Evolutionary conservation across 2,888 invertebrate species (phyloP).

Genomic region (Drosophila neutralis): DNA sequence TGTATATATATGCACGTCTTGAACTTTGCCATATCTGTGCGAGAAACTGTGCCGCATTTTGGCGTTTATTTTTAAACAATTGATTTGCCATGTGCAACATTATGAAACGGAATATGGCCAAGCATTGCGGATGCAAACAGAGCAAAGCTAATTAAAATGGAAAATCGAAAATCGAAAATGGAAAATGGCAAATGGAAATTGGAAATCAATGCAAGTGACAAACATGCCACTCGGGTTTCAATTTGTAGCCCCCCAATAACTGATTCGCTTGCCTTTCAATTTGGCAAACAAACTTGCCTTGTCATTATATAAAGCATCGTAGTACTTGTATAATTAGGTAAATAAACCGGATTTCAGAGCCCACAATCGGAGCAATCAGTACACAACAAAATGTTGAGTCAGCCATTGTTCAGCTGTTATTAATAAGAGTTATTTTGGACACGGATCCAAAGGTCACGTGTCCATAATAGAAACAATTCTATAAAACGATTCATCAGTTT

Average conservation of each 20-base stretch:
- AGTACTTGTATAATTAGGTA: neutral
- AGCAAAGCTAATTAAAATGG: constrained; percentile 36
- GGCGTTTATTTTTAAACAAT: constrained; percentile 31
- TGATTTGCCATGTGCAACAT: constrained; percentile 23
- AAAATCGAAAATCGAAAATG: neutral
- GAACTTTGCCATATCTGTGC: constrained; percentile 31
- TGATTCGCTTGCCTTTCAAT: constrained; percentile 13
- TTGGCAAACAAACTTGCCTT: neutral
- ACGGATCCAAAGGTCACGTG: constrained; percentile 37
- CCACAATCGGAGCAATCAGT: constrained; percentile 46
- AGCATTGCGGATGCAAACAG: constrained; percentile 13
- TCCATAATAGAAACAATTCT: constrained; percentile 6
- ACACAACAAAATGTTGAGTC: constrained; percentile 7
- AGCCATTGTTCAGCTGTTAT: constrained; percentile 38
- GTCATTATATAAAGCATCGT: neutral
- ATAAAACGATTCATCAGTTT: constrained; percentile 31
- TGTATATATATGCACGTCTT: constrained; percentile 16
- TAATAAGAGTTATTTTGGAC: constrained; percentile 31
- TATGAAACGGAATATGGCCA: constrained; percentile 5
- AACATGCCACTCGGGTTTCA: constrained; percentile 43
- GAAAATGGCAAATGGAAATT: constrained; percentile 14
- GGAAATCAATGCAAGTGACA: constrained; percentile 42
- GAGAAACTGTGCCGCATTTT: too few relatives aligned
- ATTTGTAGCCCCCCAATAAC: constrained; percentile 24
- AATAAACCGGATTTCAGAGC: constrained; percentile 21